These are phyloP conservation scores for Gallinago undulata DNA, from an alignment of 2,113 vertebrate genomes.

Conservation along the genomic window DNA sequence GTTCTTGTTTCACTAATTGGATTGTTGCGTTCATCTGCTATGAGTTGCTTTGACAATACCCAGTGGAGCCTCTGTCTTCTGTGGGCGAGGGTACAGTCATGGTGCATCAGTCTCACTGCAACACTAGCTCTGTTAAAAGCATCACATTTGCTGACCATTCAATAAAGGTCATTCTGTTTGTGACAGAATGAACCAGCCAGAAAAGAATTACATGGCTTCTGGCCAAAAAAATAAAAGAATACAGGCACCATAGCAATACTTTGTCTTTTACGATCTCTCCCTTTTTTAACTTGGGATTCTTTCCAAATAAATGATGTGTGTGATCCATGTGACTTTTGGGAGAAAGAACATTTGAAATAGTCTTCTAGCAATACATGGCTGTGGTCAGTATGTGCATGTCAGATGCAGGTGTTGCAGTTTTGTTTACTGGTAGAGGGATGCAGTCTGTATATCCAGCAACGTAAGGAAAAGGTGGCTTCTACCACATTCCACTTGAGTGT, in stretches of 20 bases:
- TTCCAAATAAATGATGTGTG: not conserved
- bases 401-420: not conserved
- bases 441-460: not conserved
- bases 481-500: not conserved
- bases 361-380: not conserved
- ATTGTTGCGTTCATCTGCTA: conserved; percentile 22
- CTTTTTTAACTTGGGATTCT: not conserved
- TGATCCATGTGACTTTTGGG: not conserved
- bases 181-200: not conserved
- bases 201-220: not conserved
- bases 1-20: conserved; percentile 49
- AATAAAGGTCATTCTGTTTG: conserved; percentile 19
- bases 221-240: not conserved
- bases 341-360: conserved; percentile 7
- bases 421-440: not conserved
- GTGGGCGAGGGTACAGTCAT: not conserved
- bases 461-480: not conserved
- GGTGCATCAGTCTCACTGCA: not conserved
- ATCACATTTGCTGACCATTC: conserved; percentile 5
- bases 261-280: not conserved
- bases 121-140: not conserved
- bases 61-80: conserved; percentile 13
- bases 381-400: not conserved
- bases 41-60: conserved; percentile 50
- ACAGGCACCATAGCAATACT: not conserved